phyloP scores from a whole-genome alignment of 2,113 vertebrate species.

The Bufo bufo region DNA sequence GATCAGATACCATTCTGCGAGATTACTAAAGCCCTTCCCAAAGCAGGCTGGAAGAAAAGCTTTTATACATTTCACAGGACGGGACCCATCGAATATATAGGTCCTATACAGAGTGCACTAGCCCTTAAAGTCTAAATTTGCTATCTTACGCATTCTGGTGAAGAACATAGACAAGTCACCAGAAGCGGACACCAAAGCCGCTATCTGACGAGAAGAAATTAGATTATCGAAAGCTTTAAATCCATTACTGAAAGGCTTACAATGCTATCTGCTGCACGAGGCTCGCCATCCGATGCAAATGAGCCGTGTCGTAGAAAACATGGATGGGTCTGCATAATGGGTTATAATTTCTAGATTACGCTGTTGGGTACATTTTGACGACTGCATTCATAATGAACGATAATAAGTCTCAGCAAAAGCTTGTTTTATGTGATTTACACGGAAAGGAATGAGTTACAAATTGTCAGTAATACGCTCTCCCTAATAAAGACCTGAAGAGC shows the following conservation, averaged over 20 bases:
- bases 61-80: no score
- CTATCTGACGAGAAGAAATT: background rate
- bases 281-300: slow-evolving; percentile 11
- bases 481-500: slow-evolving; percentile 56
- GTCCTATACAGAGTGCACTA: no score
- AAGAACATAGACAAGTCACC: background rate
- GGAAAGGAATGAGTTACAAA: slow-evolving; percentile 53
- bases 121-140: no score
- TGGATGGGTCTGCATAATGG: slow-evolving; percentile 6
- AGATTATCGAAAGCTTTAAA: slow-evolving; percentile 9
- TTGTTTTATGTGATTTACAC: slow-evolving; percentile 36
- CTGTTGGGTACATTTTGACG: slow-evolving; percentile 30
- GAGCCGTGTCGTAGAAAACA: slow-evolving; percentile 6
- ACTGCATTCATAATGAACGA: slow-evolving; percentile 7
- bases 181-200: background rate
- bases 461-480: slow-evolving; percentile 35
- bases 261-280: background rate
- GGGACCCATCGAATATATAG: no score
- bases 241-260: background rate
- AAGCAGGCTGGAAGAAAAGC: no score
- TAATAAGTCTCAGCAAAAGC: slow-evolving; percentile 23
- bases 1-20: no score
- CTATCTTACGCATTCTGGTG: background rate
- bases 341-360: slow-evolving; percentile 31
- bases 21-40: no score